Evolutionary conservation across 2,797 vertebrate genomes (phyloP), one percentile per base, ranked within the genome.

Genomic region (Linurgus olivaceus): DNA sequence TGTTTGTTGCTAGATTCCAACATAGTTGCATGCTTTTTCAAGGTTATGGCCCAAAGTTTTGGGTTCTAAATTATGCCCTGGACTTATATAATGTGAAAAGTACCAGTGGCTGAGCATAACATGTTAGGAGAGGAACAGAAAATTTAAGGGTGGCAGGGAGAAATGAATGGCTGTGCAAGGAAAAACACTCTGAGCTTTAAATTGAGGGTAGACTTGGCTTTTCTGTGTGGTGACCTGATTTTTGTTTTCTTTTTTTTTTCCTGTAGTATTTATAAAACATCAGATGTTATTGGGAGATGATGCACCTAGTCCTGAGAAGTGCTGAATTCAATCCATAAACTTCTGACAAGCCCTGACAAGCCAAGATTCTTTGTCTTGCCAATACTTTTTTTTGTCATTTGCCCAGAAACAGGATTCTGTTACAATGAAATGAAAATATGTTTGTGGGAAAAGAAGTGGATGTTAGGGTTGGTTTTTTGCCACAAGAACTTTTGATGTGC

Each of bases 71-170:
- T 29, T 3, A 10, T 68, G 31, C 13, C 19, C 11, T 61, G 59
- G 38, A 40, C 17, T 13, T 11, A 9, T 5, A 2, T 57, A 35
- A 31, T 42, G 5, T 68, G 45, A 78, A 72, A 13, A 80, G n/a
- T 17, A 66, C 13, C 16, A 23, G 15, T 48, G 18, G 16, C 11
- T 40, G 38, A 48, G 54, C 11, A 54, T n/a, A 80, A 24, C 17
- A 10, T 44, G 2, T 52, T 63, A 47, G 17, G 25, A 81, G 33
- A 65, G 7, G 25, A 68, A 38, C 3, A 73, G 42, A 67, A 86
- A 61, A 45, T 7, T 0, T 18, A 54, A 13, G 9, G 5, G 6
- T 63, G 20, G 2, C 2, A 14, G 26, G 7, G 45, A 75, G 26
- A 65, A 90, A 70, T 58, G 31, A 47, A 67, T 5, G 9, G 6